These are phyloP conservation scores for Eucera pruinosa DNA, from an alignment of 2,888 invertebrate species.

Conservation along the genomic window DNA sequence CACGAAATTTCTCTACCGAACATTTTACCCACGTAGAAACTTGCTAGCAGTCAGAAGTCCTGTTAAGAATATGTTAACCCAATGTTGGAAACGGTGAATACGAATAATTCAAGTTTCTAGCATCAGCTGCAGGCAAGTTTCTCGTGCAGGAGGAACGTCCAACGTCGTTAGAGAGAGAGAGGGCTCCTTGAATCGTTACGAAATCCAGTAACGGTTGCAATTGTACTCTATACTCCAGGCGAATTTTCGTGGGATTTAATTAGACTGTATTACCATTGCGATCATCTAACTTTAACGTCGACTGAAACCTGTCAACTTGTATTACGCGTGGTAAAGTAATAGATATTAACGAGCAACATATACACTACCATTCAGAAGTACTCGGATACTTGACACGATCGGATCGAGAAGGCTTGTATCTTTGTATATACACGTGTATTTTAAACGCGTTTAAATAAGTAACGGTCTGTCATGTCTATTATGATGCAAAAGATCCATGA, in stretches of 20 bases:
- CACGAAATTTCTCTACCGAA: background rate
- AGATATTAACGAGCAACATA: background rate
- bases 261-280: background rate
- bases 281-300: background rate
- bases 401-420: no score
- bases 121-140: conserved; percentile 24
- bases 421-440: no score
- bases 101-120: conserved; percentile 37
- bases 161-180: background rate
- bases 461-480: no score
- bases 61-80: conserved; percentile 28
- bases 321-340: no score
- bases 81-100: conserved; percentile 11
- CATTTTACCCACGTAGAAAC: background rate
- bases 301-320: background rate
- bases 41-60: conserved; percentile 9
- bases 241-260: conserved; percentile 9
- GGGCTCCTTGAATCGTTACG: background rate
- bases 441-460: no score
- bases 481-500: no score
- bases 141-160: background rate
- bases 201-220: conserved; percentile 11
- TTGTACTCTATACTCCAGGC: background rate
- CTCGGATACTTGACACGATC: no score
- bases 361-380: no score